These are phyloP conservation scores for Caenorhabditis becei DNA, from an alignment of 2,888 invertebrate species.

Conservation along the genomic window DNA sequence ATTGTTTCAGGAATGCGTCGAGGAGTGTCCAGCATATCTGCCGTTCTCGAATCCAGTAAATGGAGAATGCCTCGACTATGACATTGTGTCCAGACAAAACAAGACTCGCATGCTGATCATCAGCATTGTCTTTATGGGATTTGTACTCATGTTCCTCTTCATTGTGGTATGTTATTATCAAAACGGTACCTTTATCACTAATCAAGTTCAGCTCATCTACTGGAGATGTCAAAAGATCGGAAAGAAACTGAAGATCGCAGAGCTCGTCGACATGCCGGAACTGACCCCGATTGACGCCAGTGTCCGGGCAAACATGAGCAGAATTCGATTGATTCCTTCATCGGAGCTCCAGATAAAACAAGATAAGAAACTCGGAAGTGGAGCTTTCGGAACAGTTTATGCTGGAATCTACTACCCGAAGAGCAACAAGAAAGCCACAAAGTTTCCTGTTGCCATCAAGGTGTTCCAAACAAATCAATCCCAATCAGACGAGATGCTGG, in stretches of 20 bases:
- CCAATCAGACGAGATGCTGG: conserved; percentile 74
- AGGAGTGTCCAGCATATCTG: conserved; percentile 63
- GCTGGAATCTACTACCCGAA: conserved; percentile 69
- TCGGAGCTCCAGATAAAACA: conserved; percentile 71
- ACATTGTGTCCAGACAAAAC: conserved; percentile 56
- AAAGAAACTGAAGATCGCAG: conserved; percentile 59
- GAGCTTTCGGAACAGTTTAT: conserved; percentile 80
- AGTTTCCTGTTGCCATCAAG: conserved; percentile 60
- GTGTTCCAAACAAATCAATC: conserved; percentile 49
- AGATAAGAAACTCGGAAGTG: conserved; percentile 72
- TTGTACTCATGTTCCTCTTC: conserved; percentile 61
- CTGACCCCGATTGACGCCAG: conserved; percentile 59
- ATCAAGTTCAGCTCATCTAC: conserved; percentile 41
- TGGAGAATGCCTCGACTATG: conserved; percentile 63
- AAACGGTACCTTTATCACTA: neutral
- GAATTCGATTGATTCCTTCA: conserved; percentile 73
- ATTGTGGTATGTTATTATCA: conserved; percentile 29
- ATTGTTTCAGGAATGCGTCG: conserved; percentile 65
- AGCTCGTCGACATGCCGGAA: conserved; percentile 68
- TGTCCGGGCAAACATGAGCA: conserved; percentile 73
- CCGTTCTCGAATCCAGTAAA: conserved; percentile 58
- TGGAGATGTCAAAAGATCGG: conserved; percentile 53
- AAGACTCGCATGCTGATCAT: conserved; percentile 51
- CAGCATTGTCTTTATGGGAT: conserved; percentile 35
- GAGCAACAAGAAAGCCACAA: conserved; percentile 31